Evolutionary conservation across 2,888 invertebrate species (phyloP).

Genomic region (Prenolepis imparis): DNA sequence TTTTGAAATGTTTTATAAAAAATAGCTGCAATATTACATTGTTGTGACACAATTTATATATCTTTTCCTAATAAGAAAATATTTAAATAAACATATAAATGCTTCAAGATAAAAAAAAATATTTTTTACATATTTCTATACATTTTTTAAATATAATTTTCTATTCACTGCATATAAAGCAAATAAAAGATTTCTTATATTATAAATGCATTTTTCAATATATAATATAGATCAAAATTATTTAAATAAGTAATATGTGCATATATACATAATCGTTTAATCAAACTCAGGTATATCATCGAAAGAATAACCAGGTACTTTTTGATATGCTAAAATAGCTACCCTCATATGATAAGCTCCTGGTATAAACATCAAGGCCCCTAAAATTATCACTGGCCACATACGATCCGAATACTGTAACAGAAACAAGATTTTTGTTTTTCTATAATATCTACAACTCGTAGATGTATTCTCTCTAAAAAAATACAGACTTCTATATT

Average conservation of each 20-base stretch:
- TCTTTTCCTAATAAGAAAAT: background rate
- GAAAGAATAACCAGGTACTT: slow-evolving; percentile 94
- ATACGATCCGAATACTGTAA: slow-evolving; percentile 93
- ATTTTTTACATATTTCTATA: background rate
- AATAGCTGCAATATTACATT: background rate
- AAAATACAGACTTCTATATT: background rate
- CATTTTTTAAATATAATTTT: background rate
- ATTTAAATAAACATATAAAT: slow-evolving; percentile 23
- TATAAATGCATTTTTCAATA: slow-evolving; percentile 20
- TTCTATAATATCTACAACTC: background rate
- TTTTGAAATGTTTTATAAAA: slow-evolving; percentile 3
- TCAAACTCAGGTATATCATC: slow-evolving; percentile 96
- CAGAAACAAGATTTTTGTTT: slow-evolving; percentile 54
- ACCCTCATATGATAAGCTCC: slow-evolving; percentile 96
- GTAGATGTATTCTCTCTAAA: background rate
- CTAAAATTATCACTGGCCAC: slow-evolving; percentile 96
- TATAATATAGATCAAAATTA: background rate
- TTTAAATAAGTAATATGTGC: slow-evolving; percentile 44
- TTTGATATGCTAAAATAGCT: slow-evolving; percentile 94
- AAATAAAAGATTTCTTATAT: slow-evolving; percentile 13
- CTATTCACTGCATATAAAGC: background rate
- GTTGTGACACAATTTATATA: background rate
- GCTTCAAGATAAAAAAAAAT: background rate
- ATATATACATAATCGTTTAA: slow-evolving; percentile 80
- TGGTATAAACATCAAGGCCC: slow-evolving; percentile 95